phyloP scores from a whole-genome alignment of 2,797 vertebrate species.

The Sebastes oblongus region DNA sequence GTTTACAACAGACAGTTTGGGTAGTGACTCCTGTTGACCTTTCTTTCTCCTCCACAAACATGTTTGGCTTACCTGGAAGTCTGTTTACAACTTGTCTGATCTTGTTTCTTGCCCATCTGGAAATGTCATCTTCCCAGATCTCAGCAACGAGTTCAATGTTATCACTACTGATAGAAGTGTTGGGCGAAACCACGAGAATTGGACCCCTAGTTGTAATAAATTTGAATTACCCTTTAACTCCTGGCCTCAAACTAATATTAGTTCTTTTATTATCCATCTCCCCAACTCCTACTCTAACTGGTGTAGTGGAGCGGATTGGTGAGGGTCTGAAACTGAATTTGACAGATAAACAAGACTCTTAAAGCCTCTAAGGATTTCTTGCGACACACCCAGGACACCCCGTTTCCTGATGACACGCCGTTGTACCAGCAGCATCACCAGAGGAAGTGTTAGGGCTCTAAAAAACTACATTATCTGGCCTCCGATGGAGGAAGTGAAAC shows the following conservation, averaged over 20 bases:
- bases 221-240: neutral
- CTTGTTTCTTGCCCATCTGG: neutral
- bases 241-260: neutral
- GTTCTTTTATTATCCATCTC: neutral
- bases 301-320: neutral
- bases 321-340: neutral
- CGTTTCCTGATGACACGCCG: constrained; percentile 38
- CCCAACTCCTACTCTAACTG: neutral
- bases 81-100: neutral
- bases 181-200: neutral
- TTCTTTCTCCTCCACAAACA: neutral
- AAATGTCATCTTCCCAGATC: neutral
- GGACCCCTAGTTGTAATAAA: neutral
- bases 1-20: neutral
- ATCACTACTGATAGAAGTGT: neutral
- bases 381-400: neutral
- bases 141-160: neutral
- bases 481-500: constrained; percentile 62
- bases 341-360: neutral
- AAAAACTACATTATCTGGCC: neutral
- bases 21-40: neutral
- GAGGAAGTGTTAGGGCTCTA: constrained; percentile 35
- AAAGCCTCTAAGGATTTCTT: constrained; percentile 21
- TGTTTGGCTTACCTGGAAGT: neutral
- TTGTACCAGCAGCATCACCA: constrained; percentile 30